Conservation (phyloP, 2,797 vertebrate species). For the Hippopotamyrus pictus region DNA sequence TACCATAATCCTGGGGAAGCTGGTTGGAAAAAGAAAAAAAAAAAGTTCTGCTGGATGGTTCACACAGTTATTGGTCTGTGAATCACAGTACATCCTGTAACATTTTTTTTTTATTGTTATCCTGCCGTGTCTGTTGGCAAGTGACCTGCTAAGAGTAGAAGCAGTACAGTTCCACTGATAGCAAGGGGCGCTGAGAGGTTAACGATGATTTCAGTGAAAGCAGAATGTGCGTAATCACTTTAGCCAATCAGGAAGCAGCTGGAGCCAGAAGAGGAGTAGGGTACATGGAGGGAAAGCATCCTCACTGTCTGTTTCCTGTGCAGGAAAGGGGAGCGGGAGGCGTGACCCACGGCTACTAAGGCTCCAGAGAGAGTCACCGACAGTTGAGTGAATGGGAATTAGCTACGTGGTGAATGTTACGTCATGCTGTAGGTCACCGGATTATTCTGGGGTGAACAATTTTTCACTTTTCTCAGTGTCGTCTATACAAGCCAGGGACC, state of each 20-base stretch:
- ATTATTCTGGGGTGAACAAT: not conserved
- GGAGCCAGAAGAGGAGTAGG: slow-evolving; percentile 14
- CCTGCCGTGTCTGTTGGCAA: not conserved
- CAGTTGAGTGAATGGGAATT: not conserved
- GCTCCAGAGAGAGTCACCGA: slow-evolving; percentile 4
- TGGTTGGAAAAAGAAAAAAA: slow-evolving; percentile 8
- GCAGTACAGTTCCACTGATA: not conserved
- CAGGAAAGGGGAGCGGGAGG: slow-evolving; percentile 32
- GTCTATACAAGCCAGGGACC: not conserved
- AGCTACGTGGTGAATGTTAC: not conserved
- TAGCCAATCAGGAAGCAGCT: slow-evolving; percentile 31
- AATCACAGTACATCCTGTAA: not conserved
- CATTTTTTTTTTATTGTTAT: slow-evolving; percentile 1
- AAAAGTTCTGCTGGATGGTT: not conserved
- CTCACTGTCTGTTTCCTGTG: slow-evolving; percentile 30
- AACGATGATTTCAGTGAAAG: slow-evolving; percentile 7
- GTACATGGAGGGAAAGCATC: not conserved
- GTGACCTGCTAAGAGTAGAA: not conserved
- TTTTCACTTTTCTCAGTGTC: not conserved
- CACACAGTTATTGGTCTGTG: not conserved
- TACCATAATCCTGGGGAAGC: not conserved
- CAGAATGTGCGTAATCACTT: slow-evolving; percentile 7
- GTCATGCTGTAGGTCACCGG: not conserved
- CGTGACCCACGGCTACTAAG: not conserved
- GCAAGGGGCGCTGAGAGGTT: not conserved